phyloP scores from a whole-genome alignment of 2,888 invertebrate genomes.

The Lymantria dispar region DNA sequence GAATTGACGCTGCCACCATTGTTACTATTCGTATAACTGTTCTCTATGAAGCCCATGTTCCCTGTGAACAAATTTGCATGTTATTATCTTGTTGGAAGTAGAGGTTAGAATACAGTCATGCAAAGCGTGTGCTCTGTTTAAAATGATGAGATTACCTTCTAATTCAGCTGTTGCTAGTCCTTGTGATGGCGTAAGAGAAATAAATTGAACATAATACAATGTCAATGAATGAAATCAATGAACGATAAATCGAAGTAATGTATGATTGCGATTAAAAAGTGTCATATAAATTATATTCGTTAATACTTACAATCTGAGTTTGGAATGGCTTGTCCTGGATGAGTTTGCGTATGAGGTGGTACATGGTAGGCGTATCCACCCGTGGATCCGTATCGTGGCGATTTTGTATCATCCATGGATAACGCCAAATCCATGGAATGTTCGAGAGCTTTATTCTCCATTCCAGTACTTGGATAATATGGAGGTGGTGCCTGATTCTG shows the following conservation, averaged over 20 bases:
- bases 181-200: conserved; percentile 48
- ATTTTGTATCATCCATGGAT: conserved; percentile 93
- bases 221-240: conserved; percentile 28
- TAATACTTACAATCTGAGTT: conserved; percentile 89
- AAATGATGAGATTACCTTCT: conserved; percentile 43
- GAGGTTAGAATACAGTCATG: conserved; percentile 9
- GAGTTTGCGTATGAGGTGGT: conserved; percentile 85
- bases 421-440: conserved; percentile 93
- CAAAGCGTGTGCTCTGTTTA: conserved; percentile 22
- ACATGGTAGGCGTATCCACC: conserved; percentile 94
- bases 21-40: conserved; percentile 96
- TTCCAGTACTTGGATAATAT: conserved; percentile 91
- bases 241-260: conserved; percentile 4
- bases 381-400: conserved; percentile 91
- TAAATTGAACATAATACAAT: conserved; percentile 34
- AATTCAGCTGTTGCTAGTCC: conserved; percentile 53
- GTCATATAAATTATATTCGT: background rate
- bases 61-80: conserved; percentile 47
- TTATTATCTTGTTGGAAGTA: background rate
- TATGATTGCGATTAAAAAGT: conserved; percentile 1
- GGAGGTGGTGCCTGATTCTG: conserved; percentile 94
- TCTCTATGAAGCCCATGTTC: conserved; percentile 96
- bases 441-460: conserved; percentile 96
- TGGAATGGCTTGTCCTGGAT: conserved; percentile 86
- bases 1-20: conserved; percentile 98